Conservation (phyloP, 2,113 vertebrate genomes). For the Dromaius novaehollandiae region DNA sequence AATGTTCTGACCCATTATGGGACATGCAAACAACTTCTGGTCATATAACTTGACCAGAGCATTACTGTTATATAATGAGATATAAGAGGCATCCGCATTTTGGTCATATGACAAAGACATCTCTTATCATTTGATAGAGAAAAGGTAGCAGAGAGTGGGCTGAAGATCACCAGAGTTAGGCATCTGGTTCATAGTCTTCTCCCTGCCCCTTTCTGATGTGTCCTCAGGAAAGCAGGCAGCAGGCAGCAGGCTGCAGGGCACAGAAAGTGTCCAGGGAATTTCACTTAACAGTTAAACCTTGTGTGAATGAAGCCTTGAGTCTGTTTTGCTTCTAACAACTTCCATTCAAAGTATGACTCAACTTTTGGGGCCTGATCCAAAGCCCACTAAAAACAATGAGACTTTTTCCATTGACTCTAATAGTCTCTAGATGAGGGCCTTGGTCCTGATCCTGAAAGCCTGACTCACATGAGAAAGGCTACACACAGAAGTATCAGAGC, state of each 20-base stretch:
- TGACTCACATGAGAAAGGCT: conserved; percentile 10
- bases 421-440: conserved; percentile 45
- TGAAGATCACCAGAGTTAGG: not conserved
- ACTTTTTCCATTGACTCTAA: conserved; percentile 54
- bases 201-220: not conserved
- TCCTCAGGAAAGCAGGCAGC: not conserved
- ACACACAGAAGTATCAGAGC: not conserved
- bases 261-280: not conserved
- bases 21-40: not conserved
- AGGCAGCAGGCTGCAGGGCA: not conserved
- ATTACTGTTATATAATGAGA: not conserved
- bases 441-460: conserved; percentile 8
- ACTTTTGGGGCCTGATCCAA: conserved; percentile 35
- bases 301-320: conserved; percentile 9
- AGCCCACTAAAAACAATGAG: conserved; percentile 52
- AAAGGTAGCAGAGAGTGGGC: not conserved
- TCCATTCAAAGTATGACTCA: conserved; percentile 59
- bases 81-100: not conserved
- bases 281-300: conserved; percentile 35
- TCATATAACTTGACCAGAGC: not conserved
- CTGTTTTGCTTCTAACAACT: conserved; percentile 58
- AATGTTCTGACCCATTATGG: not conserved
- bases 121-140: not conserved
- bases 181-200: not conserved
- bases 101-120: not conserved